Evolutionary conservation across 2,113 vertebrate species (phyloP).

Genomic region (Pterocles orientalis): DNA sequence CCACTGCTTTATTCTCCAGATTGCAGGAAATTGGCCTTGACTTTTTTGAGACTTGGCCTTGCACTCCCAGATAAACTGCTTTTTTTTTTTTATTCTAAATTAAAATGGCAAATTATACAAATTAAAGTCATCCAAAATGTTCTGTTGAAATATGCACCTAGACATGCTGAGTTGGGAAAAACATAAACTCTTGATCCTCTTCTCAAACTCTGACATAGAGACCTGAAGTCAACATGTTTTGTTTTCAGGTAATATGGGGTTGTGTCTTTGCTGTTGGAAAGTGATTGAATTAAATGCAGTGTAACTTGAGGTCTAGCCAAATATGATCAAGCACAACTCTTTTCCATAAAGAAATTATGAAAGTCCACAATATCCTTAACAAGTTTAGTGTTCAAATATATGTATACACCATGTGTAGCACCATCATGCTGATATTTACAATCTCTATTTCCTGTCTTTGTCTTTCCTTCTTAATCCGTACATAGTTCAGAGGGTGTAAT

Average conservation of each 20-base stretch:
- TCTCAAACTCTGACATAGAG: neutral
- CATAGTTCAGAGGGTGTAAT: neutral
- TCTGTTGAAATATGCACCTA: neutral
- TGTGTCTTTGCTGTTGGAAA: neutral
- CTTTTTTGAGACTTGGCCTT: neutral
- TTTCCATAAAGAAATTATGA: neutral
- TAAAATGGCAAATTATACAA: neutral
- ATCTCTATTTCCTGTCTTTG: neutral
- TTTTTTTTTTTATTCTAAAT: neutral
- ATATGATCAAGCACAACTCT: neutral
- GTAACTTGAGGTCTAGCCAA: neutral
- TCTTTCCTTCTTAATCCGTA: neutral
- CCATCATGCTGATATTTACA: neutral
- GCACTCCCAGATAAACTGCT: neutral
- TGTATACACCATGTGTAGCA: neutral
- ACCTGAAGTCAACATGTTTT: neutral
- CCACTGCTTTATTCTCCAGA: neutral
- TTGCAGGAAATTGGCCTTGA: neutral
- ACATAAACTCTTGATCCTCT: neutral
- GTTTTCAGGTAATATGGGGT: neutral
- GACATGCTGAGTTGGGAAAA: neutral
- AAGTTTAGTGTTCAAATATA: neutral
- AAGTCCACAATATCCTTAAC: neutral
- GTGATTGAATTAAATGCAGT: neutral
- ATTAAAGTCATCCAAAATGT: neutral